Evolutionary conservation across 2,113 vertebrate genomes (phyloP), one percentile per base, ranked within the genome.

Genomic region (Coturnix japonica): DNA sequence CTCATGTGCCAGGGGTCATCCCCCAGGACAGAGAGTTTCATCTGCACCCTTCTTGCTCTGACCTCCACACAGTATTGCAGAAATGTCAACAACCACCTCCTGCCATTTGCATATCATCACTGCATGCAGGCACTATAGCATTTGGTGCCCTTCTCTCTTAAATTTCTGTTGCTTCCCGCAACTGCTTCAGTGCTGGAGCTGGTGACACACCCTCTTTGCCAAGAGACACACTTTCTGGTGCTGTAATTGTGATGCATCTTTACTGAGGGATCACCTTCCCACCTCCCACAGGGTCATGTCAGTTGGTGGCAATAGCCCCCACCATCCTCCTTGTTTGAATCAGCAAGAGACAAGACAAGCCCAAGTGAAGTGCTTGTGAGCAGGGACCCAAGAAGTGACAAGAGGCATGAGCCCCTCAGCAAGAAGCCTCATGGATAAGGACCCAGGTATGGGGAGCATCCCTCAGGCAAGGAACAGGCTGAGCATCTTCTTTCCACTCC

Each of bases 131-230:
- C 76, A 49, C 66, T 3, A 5, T 49, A 91, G 63, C 92, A 94
- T 97, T 97, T 97, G 93, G 93, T 82, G 65, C 79, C 90, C 47
- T 54, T 81, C 35, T 26, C 33, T 78, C 81, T 80, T 87, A 85
- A 94, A 96, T 94, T 87, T 72, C 43, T 89, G 23, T 72, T 81
- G 70, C 61, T 81, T 54, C 92, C 37, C 49, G 60, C 76, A 91
- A 86, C 73, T 79, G 87, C 86, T 95, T 95, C 94, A 94, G 91
- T 79, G 39, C 63, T 49, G 64, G 33, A 82, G 57, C 41, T 89
- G 41, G 85, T 31, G 64, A 51, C 85, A 63, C 71, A 92, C 47
- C 47, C 82, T 77, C 64, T 81, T 59, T 81, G 75, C 79, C 71
- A 60, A 93, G 91, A 89, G 63, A 31, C 79, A 90, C 64, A 1